Percentiles rank a stretch among this genome's conserved stretches.
Evolutionary conservation across 2,888 invertebrate species (phyloP).

Genomic region (Buathra laborator): DNA sequence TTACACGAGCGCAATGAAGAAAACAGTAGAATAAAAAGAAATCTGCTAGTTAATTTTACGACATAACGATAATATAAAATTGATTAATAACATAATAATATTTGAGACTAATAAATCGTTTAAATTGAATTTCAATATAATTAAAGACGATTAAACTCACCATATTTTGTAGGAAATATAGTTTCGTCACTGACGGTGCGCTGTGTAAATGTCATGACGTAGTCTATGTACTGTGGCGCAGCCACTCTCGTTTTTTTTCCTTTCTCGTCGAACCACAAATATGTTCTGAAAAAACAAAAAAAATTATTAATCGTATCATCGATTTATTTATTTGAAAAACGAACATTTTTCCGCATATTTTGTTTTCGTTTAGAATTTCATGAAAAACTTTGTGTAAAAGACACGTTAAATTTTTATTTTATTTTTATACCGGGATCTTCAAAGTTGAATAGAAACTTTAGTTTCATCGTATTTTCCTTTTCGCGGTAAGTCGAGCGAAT

Average conservation of each 20-base stretch:
- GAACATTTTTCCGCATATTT: too few relatives aligned
- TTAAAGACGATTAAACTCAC: constrained; percentile 86
- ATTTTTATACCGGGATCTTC: background rate
- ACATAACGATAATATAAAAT: background rate
- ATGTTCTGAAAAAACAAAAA: constrained; percentile 89
- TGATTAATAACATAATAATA: background rate
- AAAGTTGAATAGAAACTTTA: background rate
- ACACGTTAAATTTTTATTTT: background rate
- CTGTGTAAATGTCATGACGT: constrained; percentile 99
- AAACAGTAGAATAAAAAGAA: background rate
- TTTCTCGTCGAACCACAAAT: constrained; percentile 99
- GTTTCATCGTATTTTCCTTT: background rate
- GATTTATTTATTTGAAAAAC: too few relatives aligned
- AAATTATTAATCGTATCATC: constrained; percentile 29
- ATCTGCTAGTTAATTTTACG: background rate
- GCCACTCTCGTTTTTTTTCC: constrained; percentile 99
- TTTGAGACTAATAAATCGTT: background rate
- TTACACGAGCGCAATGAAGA: too few relatives aligned
- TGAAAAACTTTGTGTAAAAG: background rate
- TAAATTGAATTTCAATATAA: background rate
- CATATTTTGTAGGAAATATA: constrained; percentile 99
- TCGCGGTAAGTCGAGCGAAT: background rate
- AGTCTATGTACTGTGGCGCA: constrained; percentile 99
- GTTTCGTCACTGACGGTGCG: constrained; percentile 98
- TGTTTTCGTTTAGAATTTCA: background rate